These are phyloP conservation scores for Pseudomyrmex pallidus DNA, from an alignment of 1,140 invertebrate genomes.

Conservation along the genomic window DNA sequence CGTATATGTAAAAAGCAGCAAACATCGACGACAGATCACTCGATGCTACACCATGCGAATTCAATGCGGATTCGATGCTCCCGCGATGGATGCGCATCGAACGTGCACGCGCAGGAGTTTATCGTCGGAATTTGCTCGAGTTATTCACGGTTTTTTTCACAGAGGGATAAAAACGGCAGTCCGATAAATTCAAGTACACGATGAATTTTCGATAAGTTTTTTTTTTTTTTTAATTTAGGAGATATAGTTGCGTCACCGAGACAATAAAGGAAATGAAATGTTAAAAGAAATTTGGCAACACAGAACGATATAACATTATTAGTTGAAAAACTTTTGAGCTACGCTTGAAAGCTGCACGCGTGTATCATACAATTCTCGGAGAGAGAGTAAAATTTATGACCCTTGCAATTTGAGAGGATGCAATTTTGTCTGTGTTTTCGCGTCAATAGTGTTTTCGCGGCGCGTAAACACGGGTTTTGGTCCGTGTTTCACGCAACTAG, in stretches of 20 bases:
- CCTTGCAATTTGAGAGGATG: not conserved
- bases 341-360: not conserved
- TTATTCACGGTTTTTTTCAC: not conserved
- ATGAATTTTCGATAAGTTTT: no score
- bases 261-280: no score
- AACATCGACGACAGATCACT: conserved; percentile 26
- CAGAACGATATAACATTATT: not conserved
- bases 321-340: conserved; percentile 20
- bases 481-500: conserved; percentile 45
- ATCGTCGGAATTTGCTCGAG: conserved; percentile 23
- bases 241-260: no score
- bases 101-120: no score
- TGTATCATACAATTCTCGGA: not conserved
- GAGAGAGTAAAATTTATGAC: not conserved
- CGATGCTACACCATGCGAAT: conserved; percentile 6
- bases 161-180: not conserved
- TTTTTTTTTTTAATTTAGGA: no score
- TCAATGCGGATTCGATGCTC: conserved; percentile 10
- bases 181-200: no score
- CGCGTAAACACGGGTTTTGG: conserved; percentile 35
- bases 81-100: not conserved
- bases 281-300: not conserved
- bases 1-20: conserved; percentile 48
- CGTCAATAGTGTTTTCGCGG: conserved; percentile 32
- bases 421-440: conserved; percentile 46